Conservation (phyloP, 2,113 vertebrate genomes). For the Elephas maximus region DNA sequence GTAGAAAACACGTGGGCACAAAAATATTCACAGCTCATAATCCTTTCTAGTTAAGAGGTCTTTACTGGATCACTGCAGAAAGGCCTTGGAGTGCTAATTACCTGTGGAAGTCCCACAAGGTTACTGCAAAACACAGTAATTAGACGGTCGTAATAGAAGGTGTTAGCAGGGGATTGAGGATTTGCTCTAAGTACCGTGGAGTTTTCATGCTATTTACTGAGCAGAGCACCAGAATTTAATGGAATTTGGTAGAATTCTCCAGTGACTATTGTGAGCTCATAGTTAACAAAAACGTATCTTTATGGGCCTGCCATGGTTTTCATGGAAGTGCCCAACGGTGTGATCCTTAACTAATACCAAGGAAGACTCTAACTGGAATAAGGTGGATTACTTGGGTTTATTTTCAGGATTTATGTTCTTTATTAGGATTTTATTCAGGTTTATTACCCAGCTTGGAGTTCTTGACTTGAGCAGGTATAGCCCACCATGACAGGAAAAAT, state of each 20-base stretch:
- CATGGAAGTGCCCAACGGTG: accelerated
- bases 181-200: slow-evolving; percentile 87
- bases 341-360: background rate
- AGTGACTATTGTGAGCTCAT: slow-evolving; percentile 7
- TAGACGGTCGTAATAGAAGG: slow-evolving; percentile 87
- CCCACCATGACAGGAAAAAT: background rate
- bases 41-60: slow-evolving; percentile 89
- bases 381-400: background rate
- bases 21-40: slow-evolving; percentile 88
- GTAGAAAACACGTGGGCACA: slow-evolving; percentile 80
- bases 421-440: background rate
- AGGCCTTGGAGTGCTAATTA: slow-evolving; percentile 90
- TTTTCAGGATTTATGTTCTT: background rate
- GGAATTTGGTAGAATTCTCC: slow-evolving; percentile 85
- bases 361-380: background rate
- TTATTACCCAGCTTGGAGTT: background rate
- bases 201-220: slow-evolving; percentile 88
- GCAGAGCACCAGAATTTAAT: slow-evolving; percentile 83
- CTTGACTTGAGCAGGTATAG: background rate
- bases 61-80: slow-evolving; percentile 88
- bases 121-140: slow-evolving; percentile 88
- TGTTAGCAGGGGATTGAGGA: slow-evolving; percentile 87
- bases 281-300: slow-evolving; percentile 70
- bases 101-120: slow-evolving; percentile 88
- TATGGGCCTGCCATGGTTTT: background rate